These are phyloP conservation scores for Centroberyx gerrardi DNA, from an alignment of 2,797 vertebrate species.

Conservation along the genomic window DNA sequence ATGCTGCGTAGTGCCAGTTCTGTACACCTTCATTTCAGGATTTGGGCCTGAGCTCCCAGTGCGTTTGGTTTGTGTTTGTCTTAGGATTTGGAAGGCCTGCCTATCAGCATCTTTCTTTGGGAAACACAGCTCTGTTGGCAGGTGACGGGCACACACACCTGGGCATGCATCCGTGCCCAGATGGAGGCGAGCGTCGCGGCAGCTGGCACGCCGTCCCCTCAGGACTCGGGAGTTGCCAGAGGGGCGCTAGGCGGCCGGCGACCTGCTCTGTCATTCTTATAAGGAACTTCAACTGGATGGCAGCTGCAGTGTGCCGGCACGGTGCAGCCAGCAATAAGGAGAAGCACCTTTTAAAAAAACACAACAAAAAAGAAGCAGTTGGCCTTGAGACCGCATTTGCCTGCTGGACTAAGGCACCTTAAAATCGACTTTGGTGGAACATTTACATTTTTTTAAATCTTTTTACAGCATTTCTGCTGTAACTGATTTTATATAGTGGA, in stretches of 20 bases:
- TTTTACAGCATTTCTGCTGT: not conserved
- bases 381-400: not conserved
- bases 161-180: conserved; percentile 77
- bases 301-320: conserved; percentile 53
- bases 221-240: conserved; percentile 63
- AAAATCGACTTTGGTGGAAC: conserved; percentile 14
- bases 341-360: conserved; percentile 27
- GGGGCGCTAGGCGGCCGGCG: conserved; percentile 48
- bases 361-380: conserved; percentile 1
- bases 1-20: conserved; percentile 11
- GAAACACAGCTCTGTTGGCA: conserved; percentile 75
- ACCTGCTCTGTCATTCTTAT: conserved; percentile 53
- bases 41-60: conserved; percentile 49
- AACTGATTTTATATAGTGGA: not conserved
- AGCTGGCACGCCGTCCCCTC: conserved; percentile 77
- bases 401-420: not conserved
- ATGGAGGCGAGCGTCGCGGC: conserved; percentile 77
- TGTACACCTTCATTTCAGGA: conserved; percentile 47
- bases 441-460: not conserved
- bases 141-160: conserved; percentile 80
- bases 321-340: conserved; percentile 24
- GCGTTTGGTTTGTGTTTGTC: conserved; percentile 55
- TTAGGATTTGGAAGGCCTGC: conserved; percentile 63
- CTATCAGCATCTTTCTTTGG: conserved; percentile 63
- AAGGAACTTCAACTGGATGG: conserved; percentile 47